phyloP scores from a whole-genome alignment of 30 jellyfish, hydroid and myxozoan genomes.

The Hydractinia symbiolongicarpus region DNA sequence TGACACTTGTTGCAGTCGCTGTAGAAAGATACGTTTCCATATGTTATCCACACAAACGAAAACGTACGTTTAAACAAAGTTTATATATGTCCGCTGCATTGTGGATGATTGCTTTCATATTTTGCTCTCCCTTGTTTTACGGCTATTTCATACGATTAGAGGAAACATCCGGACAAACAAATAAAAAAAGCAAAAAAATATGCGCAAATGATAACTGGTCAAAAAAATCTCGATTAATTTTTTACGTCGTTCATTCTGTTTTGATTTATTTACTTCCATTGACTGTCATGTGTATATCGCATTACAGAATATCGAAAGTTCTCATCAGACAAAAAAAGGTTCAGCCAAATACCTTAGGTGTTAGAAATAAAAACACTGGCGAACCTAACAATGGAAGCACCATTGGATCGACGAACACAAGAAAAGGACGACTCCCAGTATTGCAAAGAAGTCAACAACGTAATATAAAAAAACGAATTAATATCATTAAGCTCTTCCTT shows the following conservation, averaged over 20 bases:
- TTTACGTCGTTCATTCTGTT: constrained; percentile 62
- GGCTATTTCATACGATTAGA: constrained; percentile 50
- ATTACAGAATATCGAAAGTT: constrained; percentile 46
- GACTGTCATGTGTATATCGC: constrained; percentile 76
- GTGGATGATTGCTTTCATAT: constrained; percentile 59
- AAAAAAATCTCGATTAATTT: constrained; percentile 32
- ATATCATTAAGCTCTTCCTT: constrained; percentile 53
- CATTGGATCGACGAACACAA: neutral
- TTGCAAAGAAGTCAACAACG: neutral
- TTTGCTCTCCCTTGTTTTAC: constrained; percentile 61
- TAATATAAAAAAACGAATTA: neutral
- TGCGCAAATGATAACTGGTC: constrained; percentile 84
- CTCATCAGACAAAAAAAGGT: constrained; percentile 18
- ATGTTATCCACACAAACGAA: constrained; percentile 63
- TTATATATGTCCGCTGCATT: constrained; percentile 14
- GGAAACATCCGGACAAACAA: neutral
- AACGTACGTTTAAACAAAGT: constrained; percentile 46
- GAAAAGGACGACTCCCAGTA: neutral
- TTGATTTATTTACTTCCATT: constrained; percentile 67
- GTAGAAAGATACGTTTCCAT: constrained; percentile 73
- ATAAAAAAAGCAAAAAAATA: constrained; percentile 20
- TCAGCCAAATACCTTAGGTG: constrained; percentile 2
- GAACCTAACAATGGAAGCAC: neutral
- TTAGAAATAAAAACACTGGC: neutral
- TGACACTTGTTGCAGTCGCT: constrained; percentile 80